phyloP scores from a whole-genome alignment of 1,140 invertebrate genomes.

The Holotrichia oblita region DNA sequence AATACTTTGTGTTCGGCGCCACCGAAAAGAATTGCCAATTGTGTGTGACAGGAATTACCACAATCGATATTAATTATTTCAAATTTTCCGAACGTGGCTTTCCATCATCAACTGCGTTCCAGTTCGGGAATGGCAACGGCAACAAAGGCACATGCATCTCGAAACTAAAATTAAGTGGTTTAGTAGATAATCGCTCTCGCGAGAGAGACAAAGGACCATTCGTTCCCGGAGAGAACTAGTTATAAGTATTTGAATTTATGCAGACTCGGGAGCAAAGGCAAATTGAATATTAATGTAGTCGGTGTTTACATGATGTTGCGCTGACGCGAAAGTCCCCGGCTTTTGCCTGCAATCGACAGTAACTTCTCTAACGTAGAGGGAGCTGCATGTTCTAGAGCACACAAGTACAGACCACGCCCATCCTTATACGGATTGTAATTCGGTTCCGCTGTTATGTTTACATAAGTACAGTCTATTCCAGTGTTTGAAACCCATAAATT shows the following conservation, averaged over 20 bases:
- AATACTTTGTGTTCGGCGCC: no score
- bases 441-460: no score
- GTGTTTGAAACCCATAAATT: no score
- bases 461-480: no score
- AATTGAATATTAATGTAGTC: slow-evolving; percentile 39
- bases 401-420: neutral
- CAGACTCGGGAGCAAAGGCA: slow-evolving; percentile 14
- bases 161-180: slow-evolving; percentile 27
- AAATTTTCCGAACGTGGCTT: no score
- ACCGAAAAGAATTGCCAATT: no score
- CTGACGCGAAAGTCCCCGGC: neutral
- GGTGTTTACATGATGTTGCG: slow-evolving; percentile 32
- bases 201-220: neutral
- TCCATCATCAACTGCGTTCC: neutral
- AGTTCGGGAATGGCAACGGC: neutral
- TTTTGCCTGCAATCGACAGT: slow-evolving; percentile 19
- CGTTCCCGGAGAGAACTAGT: neutral
- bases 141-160: neutral
- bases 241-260: slow-evolving; percentile 40
- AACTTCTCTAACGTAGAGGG: slow-evolving; percentile 4
- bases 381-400: neutral
- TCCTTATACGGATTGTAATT: neutral
- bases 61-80: no score
- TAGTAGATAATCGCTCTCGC: slow-evolving; percentile 2
- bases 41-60: no score